Evolutionary conservation across 1,140 invertebrate genomes (phyloP).

Genomic region (Portunus trituberculatus): DNA sequence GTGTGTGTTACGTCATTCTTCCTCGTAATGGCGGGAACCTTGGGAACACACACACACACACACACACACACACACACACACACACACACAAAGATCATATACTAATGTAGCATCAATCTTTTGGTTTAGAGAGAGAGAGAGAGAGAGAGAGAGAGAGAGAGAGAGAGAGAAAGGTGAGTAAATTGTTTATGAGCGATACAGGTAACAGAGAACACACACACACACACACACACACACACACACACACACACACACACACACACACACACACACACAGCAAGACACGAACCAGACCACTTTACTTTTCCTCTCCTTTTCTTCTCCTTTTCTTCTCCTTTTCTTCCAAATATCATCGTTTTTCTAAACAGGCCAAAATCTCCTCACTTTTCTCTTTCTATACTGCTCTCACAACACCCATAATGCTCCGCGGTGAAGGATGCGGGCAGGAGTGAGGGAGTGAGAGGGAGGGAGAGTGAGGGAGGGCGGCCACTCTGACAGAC

Average conservation of each 20-base stretch:
- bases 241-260: conserved; percentile 61
- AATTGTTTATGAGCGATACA: background rate
- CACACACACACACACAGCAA: conserved; percentile 58
- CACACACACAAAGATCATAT: conserved; percentile 14
- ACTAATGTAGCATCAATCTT: background rate
- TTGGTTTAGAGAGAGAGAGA: background rate
- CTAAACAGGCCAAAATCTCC: background rate
- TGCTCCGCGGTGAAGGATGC: background rate
- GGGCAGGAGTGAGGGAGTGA: background rate
- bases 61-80: too few relatives aligned
- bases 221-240: conserved; percentile 59
- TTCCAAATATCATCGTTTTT: background rate
- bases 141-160: conserved; percentile 29
- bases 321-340: background rate
- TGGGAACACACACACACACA: conserved; percentile 3
- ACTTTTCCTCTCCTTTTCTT: background rate
- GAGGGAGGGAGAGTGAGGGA: background rate
- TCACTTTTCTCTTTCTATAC: background rate
- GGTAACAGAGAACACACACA: conserved; percentile 38
- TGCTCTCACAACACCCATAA: background rate
- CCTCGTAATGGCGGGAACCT: background rate
- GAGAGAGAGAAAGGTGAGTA: conserved; percentile 28
- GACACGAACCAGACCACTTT: background rate
- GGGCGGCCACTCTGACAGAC: background rate
- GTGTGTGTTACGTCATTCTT: background rate